These are phyloP conservation scores for Agrilus mali DNA, from an alignment of 2,888 invertebrate species.

Conservation along the genomic window DNA sequence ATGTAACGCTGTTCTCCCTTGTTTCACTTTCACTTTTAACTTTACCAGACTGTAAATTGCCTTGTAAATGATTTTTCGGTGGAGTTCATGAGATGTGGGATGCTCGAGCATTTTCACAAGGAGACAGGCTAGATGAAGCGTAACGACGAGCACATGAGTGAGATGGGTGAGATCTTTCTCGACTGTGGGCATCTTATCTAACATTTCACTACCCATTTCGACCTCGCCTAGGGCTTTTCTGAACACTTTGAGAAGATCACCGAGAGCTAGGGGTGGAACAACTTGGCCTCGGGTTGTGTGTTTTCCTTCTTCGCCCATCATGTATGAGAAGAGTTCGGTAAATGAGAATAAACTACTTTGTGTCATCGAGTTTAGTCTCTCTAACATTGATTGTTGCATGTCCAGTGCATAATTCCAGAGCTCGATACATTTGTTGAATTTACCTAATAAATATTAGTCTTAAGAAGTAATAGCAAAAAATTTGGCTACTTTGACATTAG, in stretches of 20 bases:
- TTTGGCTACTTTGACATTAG: too few species aligned
- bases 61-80: slow-evolving; percentile 50
- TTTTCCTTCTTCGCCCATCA: slow-evolving; percentile 77
- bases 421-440: slow-evolving; percentile 83
- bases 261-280: slow-evolving; percentile 68
- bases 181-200: slow-evolving; percentile 45
- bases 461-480: slow-evolving; percentile 23
- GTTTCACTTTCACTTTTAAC: slow-evolving; percentile 46
- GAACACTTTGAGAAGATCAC: slow-evolving; percentile 74
- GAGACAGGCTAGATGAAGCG: slow-evolving; percentile 70
- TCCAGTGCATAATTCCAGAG: slow-evolving; percentile 95
- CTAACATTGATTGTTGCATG: slow-evolving; percentile 88
- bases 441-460: slow-evolving; percentile 32
- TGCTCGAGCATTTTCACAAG: slow-evolving; percentile 51
- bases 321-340: slow-evolving; percentile 87
- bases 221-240: slow-evolving; percentile 69
- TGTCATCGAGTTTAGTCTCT: slow-evolving; percentile 88
- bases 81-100: slow-evolving; percentile 20
- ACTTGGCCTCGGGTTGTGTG: slow-evolving; percentile 46
- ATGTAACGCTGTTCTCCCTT: slow-evolving; percentile 63
- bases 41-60: slow-evolving; percentile 68
- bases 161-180: slow-evolving; percentile 66
- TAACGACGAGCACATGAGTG: slow-evolving; percentile 74
- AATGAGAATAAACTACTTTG: slow-evolving; percentile 90
- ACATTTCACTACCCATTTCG: slow-evolving; percentile 48